Percentiles rank a stretch among this genome's conserved stretches.
phyloP scores from a whole-genome alignment of 2,888 invertebrate species.

The Pollenia angustigena region DNA sequence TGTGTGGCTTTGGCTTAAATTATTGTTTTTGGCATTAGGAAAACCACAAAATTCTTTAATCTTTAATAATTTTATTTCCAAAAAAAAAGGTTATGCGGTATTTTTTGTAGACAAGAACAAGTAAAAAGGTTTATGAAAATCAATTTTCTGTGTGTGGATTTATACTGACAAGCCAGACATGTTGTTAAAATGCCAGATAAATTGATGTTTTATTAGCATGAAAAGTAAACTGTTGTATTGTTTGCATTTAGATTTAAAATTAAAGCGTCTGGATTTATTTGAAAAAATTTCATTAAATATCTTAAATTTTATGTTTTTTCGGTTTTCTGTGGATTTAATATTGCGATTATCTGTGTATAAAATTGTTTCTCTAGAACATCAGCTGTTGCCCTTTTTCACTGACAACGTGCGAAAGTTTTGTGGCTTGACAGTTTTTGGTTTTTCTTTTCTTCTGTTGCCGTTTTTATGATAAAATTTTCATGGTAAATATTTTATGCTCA shows the following conservation, averaged over 20 bases:
- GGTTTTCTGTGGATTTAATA: neutral
- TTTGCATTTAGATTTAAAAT: too few species aligned
- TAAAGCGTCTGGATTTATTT: too few species aligned
- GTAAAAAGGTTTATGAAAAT: constrained; percentile 5
- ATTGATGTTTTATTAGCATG: neutral
- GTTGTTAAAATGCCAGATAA: neutral
- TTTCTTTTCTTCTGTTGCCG: neutral
- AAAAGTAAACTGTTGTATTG: neutral
- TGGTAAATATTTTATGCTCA: constrained; percentile 62
- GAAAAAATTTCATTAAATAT: too few species aligned
- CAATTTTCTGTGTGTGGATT: neutral
- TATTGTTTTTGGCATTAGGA: neutral
- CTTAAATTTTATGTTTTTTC: too few species aligned
- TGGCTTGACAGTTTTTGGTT: constrained; percentile 2
- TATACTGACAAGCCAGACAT: constrained; percentile 1
- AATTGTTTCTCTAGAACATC: neutral
- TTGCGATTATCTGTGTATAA: neutral
- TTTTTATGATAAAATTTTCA: constrained; percentile 8
- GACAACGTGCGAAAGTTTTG: neutral
- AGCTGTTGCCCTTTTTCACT: constrained; percentile 3
- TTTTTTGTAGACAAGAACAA: neutral
- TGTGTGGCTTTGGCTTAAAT: neutral
- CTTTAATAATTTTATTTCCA: neutral
- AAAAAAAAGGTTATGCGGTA: neutral
- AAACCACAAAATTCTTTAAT: neutral